A percentile compares a stretch with the other conserved stretches of the same genome.
Conservation (phyloP, 2,888 invertebrate genomes). For the Pristionchus arcanus region DNA sequence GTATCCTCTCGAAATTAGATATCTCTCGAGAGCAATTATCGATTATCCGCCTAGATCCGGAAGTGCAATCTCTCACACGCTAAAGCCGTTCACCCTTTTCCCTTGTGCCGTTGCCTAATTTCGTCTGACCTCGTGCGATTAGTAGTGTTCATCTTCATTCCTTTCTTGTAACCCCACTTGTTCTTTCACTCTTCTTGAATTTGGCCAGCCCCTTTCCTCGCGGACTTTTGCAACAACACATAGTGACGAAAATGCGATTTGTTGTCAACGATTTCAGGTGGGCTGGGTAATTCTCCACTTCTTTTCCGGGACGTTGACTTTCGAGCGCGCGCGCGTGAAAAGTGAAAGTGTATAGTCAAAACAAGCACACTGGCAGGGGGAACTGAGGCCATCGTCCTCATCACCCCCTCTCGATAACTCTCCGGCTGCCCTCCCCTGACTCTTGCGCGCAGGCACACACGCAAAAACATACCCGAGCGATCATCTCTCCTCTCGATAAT, state of each 20-base stretch:
- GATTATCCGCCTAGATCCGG: not conserved
- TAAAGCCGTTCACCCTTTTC: not conserved
- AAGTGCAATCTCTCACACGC: not conserved
- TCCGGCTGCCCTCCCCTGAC: not conserved
- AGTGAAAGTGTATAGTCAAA: constrained; percentile 30
- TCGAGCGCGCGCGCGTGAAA: not conserved
- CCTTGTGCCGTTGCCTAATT: not conserved
- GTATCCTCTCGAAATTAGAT: not conserved
- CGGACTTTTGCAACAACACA: not conserved
- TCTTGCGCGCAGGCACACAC: not conserved
- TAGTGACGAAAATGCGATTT: not conserved
- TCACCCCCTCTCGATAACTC: not conserved
- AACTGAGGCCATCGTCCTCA: not conserved
- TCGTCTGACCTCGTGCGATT: not conserved
- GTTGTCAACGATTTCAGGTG: not conserved
- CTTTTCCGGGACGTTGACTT: not conserved
- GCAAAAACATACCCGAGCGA: not conserved
- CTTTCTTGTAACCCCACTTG: not conserved
- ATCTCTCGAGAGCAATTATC: not conserved
- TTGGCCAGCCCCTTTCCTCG: not conserved
- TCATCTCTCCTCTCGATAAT: constrained; percentile 21
- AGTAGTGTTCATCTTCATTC: not conserved
- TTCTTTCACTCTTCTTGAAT: not conserved
- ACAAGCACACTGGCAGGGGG: not conserved
- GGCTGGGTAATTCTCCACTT: not conserved